Percentiles rank a stretch among this genome's conserved stretches.
phyloP scores from a whole-genome alignment of 2,797 vertebrate species.

The Chaenodraco wilsoni region DNA sequence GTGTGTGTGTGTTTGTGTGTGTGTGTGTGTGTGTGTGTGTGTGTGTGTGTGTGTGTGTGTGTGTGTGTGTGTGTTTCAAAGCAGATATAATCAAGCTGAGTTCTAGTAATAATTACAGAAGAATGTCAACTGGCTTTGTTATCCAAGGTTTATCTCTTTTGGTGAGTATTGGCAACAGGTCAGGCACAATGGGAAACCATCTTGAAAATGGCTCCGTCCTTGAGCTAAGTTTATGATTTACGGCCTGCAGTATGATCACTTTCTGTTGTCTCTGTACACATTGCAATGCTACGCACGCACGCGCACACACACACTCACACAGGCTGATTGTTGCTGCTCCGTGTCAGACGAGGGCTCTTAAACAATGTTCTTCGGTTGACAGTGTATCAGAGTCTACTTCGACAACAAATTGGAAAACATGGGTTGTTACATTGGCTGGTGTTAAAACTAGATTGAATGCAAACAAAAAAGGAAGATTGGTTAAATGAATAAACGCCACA shows the following conservation, averaged over 20 bases:
- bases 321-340: constrained; percentile 47
- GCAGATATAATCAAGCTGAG: constrained; percentile 13
- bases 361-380: constrained; percentile 23
- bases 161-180: constrained; percentile 58
- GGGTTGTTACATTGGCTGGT: neutral
- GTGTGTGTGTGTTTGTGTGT: no score
- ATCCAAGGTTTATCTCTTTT: constrained; percentile 47
- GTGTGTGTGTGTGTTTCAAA: no score
- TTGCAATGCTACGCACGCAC: constrained; percentile 54
- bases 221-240: constrained; percentile 75
- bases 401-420: neutral
- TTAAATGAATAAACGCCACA: constrained; percentile 68
- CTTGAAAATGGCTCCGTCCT: constrained; percentile 67
- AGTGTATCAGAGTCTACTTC: neutral
- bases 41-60: no score
- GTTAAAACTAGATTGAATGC: constrained; percentile 7
- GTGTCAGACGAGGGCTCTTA: constrained; percentile 48
- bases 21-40: no score
- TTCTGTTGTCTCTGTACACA: constrained; percentile 84
- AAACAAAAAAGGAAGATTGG: neutral
- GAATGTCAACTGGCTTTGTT: constrained; percentile 35
- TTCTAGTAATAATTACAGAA: constrained; percentile 41
- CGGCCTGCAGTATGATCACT: constrained; percentile 74
- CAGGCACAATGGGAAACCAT: constrained; percentile 65
- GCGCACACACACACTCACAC: neutral